phyloP scores from a whole-genome alignment of 1,140 invertebrate genomes.

The Oncopodura yosiiana region DNA sequence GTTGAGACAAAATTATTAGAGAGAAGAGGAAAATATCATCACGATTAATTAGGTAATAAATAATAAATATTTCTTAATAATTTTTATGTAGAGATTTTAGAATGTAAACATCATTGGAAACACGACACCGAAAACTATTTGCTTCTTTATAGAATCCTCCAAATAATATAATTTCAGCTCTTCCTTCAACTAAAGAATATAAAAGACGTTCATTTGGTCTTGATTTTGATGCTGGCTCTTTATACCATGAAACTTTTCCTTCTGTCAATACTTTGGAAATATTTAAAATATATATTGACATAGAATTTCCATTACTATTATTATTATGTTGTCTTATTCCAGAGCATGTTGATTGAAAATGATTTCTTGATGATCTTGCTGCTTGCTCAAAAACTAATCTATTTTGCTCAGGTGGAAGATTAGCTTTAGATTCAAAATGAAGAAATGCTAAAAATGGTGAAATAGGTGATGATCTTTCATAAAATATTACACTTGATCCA shows the following conservation, averaged over 20 bases:
- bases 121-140: slow-evolving; percentile 21
- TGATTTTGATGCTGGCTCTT: slow-evolving; percentile 15
- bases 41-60: too few relatives aligned
- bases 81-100: slow-evolving; percentile 24
- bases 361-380: not conserved
- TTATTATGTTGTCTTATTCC: slow-evolving; percentile 18
- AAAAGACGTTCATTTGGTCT: slow-evolving; percentile 78
- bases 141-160: slow-evolving; percentile 75
- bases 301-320: too few relatives aligned
- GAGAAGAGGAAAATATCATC: too few relatives aligned
- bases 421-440: slow-evolving; percentile 22
- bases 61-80: slow-evolving; percentile 14
- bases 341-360: slow-evolving; percentile 26
- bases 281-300: slow-evolving; percentile 31
- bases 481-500: slow-evolving; percentile 27
- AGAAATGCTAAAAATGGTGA: slow-evolving; percentile 34
- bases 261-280: slow-evolving; percentile 33
- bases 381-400: slow-evolving; percentile 28
- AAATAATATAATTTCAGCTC: slow-evolving; percentile 87
- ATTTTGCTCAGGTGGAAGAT: slow-evolving; percentile 5
- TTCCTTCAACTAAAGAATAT: slow-evolving; percentile 77
- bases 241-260: slow-evolving; percentile 32
- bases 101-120: slow-evolving; percentile 33
- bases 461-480: slow-evolving; percentile 24
- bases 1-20: too few relatives aligned